Evolutionary conservation across 2,113 vertebrate species (phyloP).

Genomic region (Planiliza haematocheilus): DNA sequence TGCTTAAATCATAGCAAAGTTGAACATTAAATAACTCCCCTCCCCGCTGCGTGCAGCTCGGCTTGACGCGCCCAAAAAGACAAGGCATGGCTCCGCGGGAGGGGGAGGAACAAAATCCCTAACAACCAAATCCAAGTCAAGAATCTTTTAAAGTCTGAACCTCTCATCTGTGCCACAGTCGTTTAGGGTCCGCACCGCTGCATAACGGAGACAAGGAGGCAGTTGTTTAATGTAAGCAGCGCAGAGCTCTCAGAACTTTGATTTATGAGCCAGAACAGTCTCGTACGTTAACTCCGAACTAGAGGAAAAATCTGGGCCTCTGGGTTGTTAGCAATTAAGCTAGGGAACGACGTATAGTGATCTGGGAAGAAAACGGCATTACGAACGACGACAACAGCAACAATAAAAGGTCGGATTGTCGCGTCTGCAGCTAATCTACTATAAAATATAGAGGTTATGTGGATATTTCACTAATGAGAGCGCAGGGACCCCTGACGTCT

Average conservation of each 20-base stretch:
- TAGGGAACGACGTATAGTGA: slow-evolving; percentile 9
- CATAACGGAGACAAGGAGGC: slow-evolving; percentile 40
- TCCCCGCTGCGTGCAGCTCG: slow-evolving; percentile 30
- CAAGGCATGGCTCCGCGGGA: slow-evolving; percentile 22
- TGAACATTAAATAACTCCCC: slow-evolving; percentile 43
- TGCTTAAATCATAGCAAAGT: slow-evolving; percentile 32
- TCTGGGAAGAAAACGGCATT: slow-evolving; percentile 8
- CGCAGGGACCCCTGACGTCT: slow-evolving; percentile 33
- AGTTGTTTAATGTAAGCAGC: slow-evolving; percentile 53
- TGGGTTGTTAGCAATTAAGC: slow-evolving; percentile 50
- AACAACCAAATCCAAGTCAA: slow-evolving; percentile 73
- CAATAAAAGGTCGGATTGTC: slow-evolving; percentile 35
- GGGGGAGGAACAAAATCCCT: slow-evolving; percentile 49
- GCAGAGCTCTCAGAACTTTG: slow-evolving; percentile 40
- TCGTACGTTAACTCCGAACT: slow-evolving; percentile 34
- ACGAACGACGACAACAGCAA: slow-evolving; percentile 31
- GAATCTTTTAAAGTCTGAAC: slow-evolving; percentile 61
- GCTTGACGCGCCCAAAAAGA: slow-evolving; percentile 28
- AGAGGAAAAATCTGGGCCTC: slow-evolving; percentile 43
- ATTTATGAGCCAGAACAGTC: slow-evolving; percentile 55
- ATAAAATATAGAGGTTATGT: slow-evolving; percentile 25
- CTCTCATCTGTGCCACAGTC: slow-evolving; percentile 33
- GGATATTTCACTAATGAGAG: slow-evolving; percentile 52
- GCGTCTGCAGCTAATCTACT: slow-evolving; percentile 20
- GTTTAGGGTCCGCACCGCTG: slow-evolving; percentile 21